A percentile compares a stretch with the other conserved stretches of the same genome.
phyloP scores from a whole-genome alignment of 2,113 vertebrate genomes.

The Gymnobelideus leadbeateri region DNA sequence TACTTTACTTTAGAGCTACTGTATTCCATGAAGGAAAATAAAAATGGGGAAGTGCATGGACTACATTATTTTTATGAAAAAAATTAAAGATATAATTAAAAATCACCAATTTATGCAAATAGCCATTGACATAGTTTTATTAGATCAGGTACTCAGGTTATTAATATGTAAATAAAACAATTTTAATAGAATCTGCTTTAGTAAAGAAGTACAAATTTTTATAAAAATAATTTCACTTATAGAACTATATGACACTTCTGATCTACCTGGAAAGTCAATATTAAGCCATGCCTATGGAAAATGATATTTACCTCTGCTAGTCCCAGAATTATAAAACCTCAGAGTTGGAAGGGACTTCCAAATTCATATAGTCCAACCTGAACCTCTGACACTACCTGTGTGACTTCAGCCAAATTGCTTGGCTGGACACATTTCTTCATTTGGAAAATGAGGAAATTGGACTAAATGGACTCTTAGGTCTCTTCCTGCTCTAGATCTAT shows the following conservation, averaged over 20 bases:
- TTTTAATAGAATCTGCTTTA: constrained; percentile 62
- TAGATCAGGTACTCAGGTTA: constrained; percentile 69
- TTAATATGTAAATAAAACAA: constrained; percentile 64
- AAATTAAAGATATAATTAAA: constrained; percentile 76
- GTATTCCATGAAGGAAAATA: constrained; percentile 76
- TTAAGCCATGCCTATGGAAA: constrained; percentile 21
- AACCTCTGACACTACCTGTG: neutral
- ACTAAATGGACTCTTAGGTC: neutral
- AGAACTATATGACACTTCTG: constrained; percentile 38
- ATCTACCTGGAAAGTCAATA: constrained; percentile 32
- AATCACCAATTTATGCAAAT: constrained; percentile 75
- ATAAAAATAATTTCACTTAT: constrained; percentile 16
- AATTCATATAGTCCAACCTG: neutral
- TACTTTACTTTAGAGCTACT: constrained; percentile 61
- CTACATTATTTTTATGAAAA: constrained; percentile 69
- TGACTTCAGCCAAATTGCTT: neutral
- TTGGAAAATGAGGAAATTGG: neutral
- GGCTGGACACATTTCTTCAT: neutral
- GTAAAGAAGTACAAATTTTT: constrained; percentile 33
- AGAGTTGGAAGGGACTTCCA: neutral
- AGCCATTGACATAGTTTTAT: constrained; percentile 71
- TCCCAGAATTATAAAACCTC: neutral
- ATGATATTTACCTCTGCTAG: neutral
- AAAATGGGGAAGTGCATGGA: constrained; percentile 64
- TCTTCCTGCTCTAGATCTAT: neutral